Percentiles rank a stretch among this genome's conserved stretches.
These are phyloP conservation scores for Calameuta pallipes DNA, from an alignment of 2,888 invertebrate genomes.

Conservation along the genomic window DNA sequence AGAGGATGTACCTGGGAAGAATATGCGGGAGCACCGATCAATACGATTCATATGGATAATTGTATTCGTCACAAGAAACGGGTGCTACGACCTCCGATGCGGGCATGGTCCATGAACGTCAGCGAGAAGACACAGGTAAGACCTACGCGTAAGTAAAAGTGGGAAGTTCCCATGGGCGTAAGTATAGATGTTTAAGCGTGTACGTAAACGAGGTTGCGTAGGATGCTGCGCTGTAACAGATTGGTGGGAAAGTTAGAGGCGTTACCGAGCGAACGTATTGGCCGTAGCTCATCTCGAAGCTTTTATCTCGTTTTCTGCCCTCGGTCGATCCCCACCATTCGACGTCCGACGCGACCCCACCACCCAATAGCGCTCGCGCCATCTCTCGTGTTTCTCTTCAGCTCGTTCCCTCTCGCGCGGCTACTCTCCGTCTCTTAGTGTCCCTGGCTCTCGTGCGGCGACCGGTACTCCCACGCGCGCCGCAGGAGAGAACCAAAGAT, in stretches of 20 bases:
- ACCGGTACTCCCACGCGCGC: conserved; percentile 36
- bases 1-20: not conserved
- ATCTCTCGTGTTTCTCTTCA: conserved; percentile 25
- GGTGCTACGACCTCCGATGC: not conserved
- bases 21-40: not conserved
- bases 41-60: not conserved
- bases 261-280: conserved; percentile 43
- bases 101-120: not conserved
- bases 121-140: not conserved
- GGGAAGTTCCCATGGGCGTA: not conserved
- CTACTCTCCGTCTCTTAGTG: conserved; percentile 13
- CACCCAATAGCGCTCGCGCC: conserved; percentile 24
- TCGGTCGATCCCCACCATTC: not conserved
- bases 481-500: conserved; percentile 44
- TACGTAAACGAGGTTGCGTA: conserved; percentile 32
- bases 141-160: not conserved
- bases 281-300: conserved; percentile 47
- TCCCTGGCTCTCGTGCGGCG: conserved; percentile 19
- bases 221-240: conserved; percentile 44
- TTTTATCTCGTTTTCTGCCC: conserved; percentile 48
- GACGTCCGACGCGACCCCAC: not conserved
- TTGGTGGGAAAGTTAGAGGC: conserved; percentile 35
- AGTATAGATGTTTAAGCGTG: not conserved
- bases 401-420: conserved; percentile 13
- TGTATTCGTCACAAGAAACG: not conserved